Evolutionary conservation across 53 echinoderm and acorn worm genomes (phyloP).

Genomic region (Zoroaster sp.): DNA sequence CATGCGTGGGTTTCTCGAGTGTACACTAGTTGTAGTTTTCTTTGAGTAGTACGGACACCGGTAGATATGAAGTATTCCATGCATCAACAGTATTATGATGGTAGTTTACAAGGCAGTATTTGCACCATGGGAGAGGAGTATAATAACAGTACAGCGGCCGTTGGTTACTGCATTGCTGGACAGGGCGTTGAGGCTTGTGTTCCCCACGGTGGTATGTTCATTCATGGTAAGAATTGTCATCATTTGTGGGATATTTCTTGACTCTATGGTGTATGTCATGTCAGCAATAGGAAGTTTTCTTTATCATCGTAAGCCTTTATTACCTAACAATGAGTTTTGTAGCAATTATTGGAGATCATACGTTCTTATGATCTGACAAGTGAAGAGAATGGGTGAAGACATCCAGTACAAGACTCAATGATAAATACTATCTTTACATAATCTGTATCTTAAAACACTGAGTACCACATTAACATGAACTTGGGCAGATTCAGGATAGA

Average conservation of each 20-base stretch:
- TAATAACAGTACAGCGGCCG: slow-evolving; percentile 23
- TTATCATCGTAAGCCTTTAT: too few species aligned
- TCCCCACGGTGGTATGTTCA: slow-evolving; percentile 34
- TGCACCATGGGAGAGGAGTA: slow-evolving; percentile 46
- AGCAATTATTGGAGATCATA: too few species aligned
- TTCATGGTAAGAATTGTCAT: slow-evolving; percentile 18
- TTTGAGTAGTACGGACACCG: not conserved
- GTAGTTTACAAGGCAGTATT: slow-evolving; percentile 48
- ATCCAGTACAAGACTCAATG: too few species aligned
- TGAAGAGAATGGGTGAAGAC: too few species aligned
- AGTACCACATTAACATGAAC: too few species aligned
- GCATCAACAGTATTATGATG: slow-evolving; percentile 50
- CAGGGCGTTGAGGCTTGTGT: slow-evolving; percentile 44
- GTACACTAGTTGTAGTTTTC: not conserved
- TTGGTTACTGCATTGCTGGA: slow-evolving; percentile 37
- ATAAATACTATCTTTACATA: too few species aligned
- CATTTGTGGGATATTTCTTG: not conserved
- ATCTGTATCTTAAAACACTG: too few species aligned
- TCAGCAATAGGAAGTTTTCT: not conserved
- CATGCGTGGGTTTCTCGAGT: not conserved
- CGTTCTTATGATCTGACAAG: too few species aligned
- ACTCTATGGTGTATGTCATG: not conserved
- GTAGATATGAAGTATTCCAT: slow-evolving; percentile 53
- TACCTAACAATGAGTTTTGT: too few species aligned
- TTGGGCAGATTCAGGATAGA: too few species aligned